A percentile compares a stretch with the other conserved stretches of the same genome.
Conservation (phyloP, 2,888 invertebrate genomes). For the Pandemis cinnamomeana region DNA sequence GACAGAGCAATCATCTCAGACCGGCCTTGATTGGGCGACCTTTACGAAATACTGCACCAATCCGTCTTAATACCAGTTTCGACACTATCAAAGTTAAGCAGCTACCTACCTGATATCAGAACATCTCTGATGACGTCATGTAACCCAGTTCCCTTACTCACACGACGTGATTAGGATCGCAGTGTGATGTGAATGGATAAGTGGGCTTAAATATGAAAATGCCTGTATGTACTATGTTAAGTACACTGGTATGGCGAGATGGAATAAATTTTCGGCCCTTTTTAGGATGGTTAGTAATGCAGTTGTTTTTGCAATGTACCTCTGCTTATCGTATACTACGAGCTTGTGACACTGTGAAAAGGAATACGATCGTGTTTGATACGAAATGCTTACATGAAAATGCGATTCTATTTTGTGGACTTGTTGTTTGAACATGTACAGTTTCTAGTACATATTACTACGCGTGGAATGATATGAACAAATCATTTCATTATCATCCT, state of each 20-base stretch:
- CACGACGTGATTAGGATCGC: constrained; percentile 34
- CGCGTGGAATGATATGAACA: too few species aligned
- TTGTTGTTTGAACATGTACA: too few species aligned
- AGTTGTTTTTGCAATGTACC: constrained; percentile 3
- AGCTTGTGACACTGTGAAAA: not conserved
- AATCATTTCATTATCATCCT: too few species aligned
- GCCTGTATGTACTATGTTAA: not conserved
- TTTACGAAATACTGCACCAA: constrained; percentile 40
- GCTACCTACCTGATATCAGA: constrained; percentile 30
- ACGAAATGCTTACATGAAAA: not conserved
- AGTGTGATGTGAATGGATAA: constrained; percentile 40
- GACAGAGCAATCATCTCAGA: constrained; percentile 15
- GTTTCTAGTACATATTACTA: too few species aligned
- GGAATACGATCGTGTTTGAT: not conserved
- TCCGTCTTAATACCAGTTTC: constrained; percentile 41
- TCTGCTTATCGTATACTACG: not conserved
- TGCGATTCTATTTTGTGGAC: too few species aligned
- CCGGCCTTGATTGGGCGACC: constrained; percentile 35
- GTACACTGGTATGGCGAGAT: not conserved
- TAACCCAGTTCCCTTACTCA: constrained; percentile 33
- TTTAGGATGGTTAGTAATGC: not conserved
- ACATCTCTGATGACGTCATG: constrained; percentile 37
- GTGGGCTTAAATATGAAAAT: constrained; percentile 20
- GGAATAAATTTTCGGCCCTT: not conserved
- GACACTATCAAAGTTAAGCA: constrained; percentile 33